Evolutionary conservation across 2,888 invertebrate species (phyloP).

Genomic region (Cantharis rufa): DNA sequence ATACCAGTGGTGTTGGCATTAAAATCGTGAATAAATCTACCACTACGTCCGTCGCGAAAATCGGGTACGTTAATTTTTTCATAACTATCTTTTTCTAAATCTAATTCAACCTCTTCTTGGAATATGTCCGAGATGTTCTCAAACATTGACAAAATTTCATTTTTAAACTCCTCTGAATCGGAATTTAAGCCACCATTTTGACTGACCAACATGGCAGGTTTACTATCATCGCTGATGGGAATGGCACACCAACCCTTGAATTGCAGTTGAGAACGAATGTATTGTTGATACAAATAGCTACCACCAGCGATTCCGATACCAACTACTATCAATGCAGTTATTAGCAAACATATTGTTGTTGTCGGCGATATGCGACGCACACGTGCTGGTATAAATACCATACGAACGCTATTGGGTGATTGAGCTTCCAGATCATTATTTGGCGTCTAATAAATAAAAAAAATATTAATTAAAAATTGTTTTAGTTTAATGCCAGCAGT

Average conservation of each 20-base stretch:
- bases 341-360: slow-evolving; percentile 69
- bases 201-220: slow-evolving; percentile 36
- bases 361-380: slow-evolving; percentile 63
- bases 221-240: slow-evolving; percentile 56
- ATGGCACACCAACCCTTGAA: slow-evolving; percentile 73
- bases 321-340: slow-evolving; percentile 72
- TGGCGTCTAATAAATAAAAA: slow-evolving; percentile 42
- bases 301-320: slow-evolving; percentile 74
- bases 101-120: slow-evolving; percentile 82
- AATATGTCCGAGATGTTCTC: slow-evolving; percentile 59
- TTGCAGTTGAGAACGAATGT: slow-evolving; percentile 65
- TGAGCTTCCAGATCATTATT: slow-evolving; percentile 58
- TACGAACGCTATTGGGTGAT: slow-evolving; percentile 46
- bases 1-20: slow-evolving; percentile 70
- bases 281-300: slow-evolving; percentile 75
- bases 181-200: slow-evolving; percentile 14
- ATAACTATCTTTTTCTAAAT: slow-evolving; percentile 69
- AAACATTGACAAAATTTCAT: slow-evolving; percentile 20
- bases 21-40: slow-evolving; percentile 93
- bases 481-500: too few species aligned
- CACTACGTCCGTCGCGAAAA: slow-evolving; percentile 78
- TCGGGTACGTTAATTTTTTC: slow-evolving; percentile 88
- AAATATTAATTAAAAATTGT: background rate
- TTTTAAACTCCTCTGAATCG: slow-evolving; percentile 8
- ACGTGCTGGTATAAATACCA: slow-evolving; percentile 55